Percentiles rank a stretch among this genome's conserved stretches.
phyloP scores from a whole-genome alignment of 1,140 invertebrate species.

The Tetramorium simillimum region DNA sequence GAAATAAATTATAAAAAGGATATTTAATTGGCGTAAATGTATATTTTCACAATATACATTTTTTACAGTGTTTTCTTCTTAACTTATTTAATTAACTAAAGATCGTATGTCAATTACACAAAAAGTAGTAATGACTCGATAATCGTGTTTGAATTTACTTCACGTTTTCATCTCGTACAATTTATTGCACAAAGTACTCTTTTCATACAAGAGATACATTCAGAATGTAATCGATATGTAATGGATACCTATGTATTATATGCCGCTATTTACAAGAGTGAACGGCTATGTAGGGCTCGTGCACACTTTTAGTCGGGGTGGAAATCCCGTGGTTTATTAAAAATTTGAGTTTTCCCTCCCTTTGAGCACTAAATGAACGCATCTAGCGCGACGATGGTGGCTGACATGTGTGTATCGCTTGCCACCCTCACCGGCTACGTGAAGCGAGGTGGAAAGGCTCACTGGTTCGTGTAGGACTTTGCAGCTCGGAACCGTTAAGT shows the following conservation, averaged over 20 bases:
- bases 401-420: conserved; percentile 58
- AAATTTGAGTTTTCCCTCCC: conserved; percentile 61
- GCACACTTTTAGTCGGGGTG: conserved; percentile 57
- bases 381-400: conserved; percentile 50
- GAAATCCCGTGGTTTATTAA: conserved; percentile 66
- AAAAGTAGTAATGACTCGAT: neutral
- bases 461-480: conserved; percentile 40
- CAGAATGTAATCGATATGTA: conserved; percentile 20
- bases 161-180: neutral
- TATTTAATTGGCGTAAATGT: neutral
- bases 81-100: neutral
- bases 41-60: neutral
- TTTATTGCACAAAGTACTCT: neutral
- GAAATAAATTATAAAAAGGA: neutral
- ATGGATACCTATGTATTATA: neutral
- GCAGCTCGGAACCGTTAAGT: conserved; percentile 25
- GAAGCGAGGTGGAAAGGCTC: conserved; percentile 65
- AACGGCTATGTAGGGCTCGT: neutral
- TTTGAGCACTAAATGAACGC: conserved; percentile 67
- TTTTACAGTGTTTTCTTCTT: neutral
- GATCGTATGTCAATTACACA: neutral
- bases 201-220: neutral
- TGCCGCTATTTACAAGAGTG: conserved; percentile 3
- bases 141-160: conserved; percentile 4
- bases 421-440: conserved; percentile 62